phyloP scores from a whole-genome alignment of 2,888 invertebrate species.

The Neoitamus cyanurus region DNA sequence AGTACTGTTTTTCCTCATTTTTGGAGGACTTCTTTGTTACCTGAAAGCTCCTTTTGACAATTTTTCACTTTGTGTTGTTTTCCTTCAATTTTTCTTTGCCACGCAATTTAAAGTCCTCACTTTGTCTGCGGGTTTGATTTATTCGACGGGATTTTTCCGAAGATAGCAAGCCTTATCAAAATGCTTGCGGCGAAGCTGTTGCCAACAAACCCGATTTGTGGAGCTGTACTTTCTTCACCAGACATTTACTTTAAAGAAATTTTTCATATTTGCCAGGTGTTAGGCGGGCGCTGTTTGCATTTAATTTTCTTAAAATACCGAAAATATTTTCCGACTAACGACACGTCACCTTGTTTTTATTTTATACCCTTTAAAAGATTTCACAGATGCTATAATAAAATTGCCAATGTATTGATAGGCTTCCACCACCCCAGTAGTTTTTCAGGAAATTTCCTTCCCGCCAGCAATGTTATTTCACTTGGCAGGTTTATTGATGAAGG shows the following conservation, averaged over 20 bases:
- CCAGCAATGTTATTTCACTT: not conserved
- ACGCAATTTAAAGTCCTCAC: not conserved
- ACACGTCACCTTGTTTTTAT: not conserved
- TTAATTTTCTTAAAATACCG: slow-evolving; percentile 38
- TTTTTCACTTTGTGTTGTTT: not conserved
- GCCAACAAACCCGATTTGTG: not conserved
- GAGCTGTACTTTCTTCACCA: no score
- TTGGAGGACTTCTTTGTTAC: slow-evolving; percentile 4
- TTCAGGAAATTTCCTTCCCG: not conserved
- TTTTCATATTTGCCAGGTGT: slow-evolving; percentile 37
- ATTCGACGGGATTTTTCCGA: slow-evolving; percentile 13
- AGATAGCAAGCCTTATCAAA: slow-evolving; percentile 17
- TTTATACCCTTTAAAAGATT: not conserved
- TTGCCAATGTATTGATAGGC: slow-evolving; percentile 18
- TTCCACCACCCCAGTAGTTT: not conserved
- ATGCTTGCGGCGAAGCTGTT: slow-evolving; percentile 24
- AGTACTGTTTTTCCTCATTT: slow-evolving; percentile 11
- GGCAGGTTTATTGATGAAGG: not conserved
- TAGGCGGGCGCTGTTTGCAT: slow-evolving; percentile 9
- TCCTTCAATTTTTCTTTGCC: not conserved
- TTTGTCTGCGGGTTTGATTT: slow-evolving; percentile 30
- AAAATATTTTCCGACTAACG: not conserved
- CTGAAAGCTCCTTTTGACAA: not conserved
- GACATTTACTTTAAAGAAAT: not conserved
- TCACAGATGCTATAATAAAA: slow-evolving; percentile 27